Conservation (phyloP, 2,888 invertebrate genomes). For the Gibbula magus region DNA sequence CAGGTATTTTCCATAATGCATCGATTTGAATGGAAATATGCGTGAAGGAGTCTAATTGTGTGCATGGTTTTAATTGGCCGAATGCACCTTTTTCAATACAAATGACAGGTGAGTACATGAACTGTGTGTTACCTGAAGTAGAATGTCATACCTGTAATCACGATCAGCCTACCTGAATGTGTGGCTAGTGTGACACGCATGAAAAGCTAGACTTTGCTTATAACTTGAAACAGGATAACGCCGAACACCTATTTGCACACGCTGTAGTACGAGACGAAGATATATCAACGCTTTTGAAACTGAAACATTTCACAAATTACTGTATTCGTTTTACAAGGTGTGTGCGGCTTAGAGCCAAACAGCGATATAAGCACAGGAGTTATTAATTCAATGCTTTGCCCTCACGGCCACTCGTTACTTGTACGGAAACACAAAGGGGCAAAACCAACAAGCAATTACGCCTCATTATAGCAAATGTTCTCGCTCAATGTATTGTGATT, state of each 20-base stretch:
- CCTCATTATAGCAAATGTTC: slow-evolving; percentile 12
- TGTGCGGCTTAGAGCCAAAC: slow-evolving; percentile 20
- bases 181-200: neutral
- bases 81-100: too few species aligned
- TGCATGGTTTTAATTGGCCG: too few species aligned
- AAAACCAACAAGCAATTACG: slow-evolving; percentile 8
- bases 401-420: neutral
- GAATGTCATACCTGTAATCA: neutral
- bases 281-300: neutral
- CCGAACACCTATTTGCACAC: neutral
- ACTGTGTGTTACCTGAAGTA: neutral
- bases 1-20: too few species aligned
- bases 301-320: slow-evolving; percentile 21
- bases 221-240: neutral
- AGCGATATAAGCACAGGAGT: neutral
- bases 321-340: slow-evolving; percentile 16
- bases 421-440: neutral
- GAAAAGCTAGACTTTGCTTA: neutral
- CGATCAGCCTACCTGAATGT: neutral
- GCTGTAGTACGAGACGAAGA: too few species aligned
- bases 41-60: too few species aligned
- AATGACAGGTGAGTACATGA: too few species aligned
- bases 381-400: neutral
- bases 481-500: slow-evolving; percentile 10
- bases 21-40: too few species aligned